phyloP scores from a whole-genome alignment of 2,797 vertebrate species.

The Coccyzus lansbergi region DNA sequence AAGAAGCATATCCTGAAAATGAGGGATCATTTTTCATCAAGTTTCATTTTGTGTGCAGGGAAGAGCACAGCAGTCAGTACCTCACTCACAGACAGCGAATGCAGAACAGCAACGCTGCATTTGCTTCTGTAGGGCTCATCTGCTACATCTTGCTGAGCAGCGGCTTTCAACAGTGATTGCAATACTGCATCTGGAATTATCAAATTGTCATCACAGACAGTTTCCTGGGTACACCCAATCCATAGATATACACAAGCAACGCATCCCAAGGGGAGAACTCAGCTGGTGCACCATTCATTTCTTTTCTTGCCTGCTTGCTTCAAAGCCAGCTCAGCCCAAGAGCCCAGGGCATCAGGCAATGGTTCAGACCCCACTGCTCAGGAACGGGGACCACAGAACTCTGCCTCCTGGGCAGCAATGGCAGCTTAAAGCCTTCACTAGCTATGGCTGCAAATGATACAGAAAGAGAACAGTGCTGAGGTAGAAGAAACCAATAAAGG shows the following conservation, averaged over 20 bases:
- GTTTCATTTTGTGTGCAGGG: neutral
- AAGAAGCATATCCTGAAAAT: neutral
- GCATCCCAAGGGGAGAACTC: neutral
- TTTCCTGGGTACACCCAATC: neutral
- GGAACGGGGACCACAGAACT: neutral
- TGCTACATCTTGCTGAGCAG: neutral
- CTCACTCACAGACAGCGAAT: fast-evolving
- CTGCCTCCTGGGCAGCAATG: neutral
- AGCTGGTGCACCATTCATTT: fast-evolving
- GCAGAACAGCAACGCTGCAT: fast-evolving
- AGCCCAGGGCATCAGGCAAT: neutral
- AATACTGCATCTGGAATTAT: neutral
- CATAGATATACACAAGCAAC: neutral
- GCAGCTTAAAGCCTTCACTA: neutral
- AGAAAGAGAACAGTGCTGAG: fast-evolving
- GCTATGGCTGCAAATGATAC: neutral
- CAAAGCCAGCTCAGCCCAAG: neutral
- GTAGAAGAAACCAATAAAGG: too few relatives aligned
- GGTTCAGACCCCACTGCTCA: neutral
- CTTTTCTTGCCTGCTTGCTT: neutral
- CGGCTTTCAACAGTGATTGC: neutral
- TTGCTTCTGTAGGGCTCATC: neutral
- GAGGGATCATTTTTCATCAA: neutral
- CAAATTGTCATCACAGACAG: neutral
- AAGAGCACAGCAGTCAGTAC: neutral